Evolutionary conservation across 2,113 vertebrate species (phyloP), one percentile per base, ranked within the genome.

Genomic region (Haemorhous mexicanus): DNA sequence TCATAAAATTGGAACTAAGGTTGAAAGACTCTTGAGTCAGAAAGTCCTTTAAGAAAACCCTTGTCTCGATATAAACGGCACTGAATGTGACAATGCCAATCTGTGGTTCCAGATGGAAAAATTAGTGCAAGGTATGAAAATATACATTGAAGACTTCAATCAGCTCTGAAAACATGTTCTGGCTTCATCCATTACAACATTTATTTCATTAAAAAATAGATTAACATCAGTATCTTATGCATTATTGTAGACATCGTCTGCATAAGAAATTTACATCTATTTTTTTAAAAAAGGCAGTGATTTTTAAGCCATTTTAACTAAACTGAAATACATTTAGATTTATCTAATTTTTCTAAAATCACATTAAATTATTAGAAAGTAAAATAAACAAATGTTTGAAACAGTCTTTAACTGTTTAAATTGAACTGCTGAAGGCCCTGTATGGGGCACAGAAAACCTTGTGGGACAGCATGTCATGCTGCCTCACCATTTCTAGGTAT

Each of bases 401-500:
- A 58, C 4, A 24, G 21, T 63, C 88, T 6, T 4, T 41, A 91
- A 44, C 39, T 79, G 32, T 18, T 79, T 66, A 44, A 74, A 18
- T 33, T 47, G 28, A 85, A 61, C 13, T 74, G 72, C 66, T 50
- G 73, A 78, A 78, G 72, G 16, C 39, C 22, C 5, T 6, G 3
- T 28, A 37, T 7, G 53, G 33, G 72, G 33, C 49, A 63, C 20
- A 89, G 56, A 50, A 94, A 79, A 53, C 9, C 52, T 63, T 11
- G 8, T 10, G 32, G 75, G 85, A 22, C 33, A n/a, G 23, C 0
- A 1, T 21, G 50, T 47, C 46, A 24, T 0, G 0, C 39, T 66
- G n/a, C 35, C n/a, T 90, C 63, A 69, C 10, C 46, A 21, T 55
- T 90, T 83, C 78, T 19, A 62, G 35, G 64, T 67, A 47, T 52